Conservation (phyloP, 2,113 vertebrate genomes). For the Syngnathoides biaculeatus region DNA sequence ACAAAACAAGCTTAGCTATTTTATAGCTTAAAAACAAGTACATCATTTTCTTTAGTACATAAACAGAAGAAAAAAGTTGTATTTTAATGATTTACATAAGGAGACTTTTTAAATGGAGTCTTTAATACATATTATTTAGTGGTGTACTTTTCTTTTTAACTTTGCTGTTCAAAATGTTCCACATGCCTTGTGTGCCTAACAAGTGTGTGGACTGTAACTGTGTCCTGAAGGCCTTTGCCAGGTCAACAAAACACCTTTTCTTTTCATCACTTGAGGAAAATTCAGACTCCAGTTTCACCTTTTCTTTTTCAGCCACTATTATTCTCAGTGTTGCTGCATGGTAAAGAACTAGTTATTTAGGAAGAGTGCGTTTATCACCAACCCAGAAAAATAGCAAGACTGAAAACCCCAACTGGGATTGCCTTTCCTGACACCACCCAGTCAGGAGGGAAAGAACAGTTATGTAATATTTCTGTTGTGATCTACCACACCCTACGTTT, state of each 20-base stretch:
- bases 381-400: background rate
- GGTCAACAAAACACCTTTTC: background rate
- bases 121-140: too few relatives aligned
- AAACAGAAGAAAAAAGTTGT: background rate
- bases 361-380: constrained; percentile 31
- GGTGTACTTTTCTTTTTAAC: background rate
- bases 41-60: background rate
- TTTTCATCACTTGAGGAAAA: background rate
- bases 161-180: background rate
- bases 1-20: background rate
- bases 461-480: constrained; percentile 16
- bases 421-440: background rate
- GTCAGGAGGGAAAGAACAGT: constrained; percentile 14
- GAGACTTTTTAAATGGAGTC: background rate
- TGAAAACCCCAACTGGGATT: background rate
- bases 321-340: background rate
- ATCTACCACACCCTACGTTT: background rate
- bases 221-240: background rate
- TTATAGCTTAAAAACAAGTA: background rate
- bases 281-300: background rate
- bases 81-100: too few relatives aligned
- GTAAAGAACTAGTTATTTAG: constrained; percentile 31
- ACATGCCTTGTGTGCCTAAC: background rate
- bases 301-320: constrained; percentile 14
- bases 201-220: background rate